These are phyloP conservation scores for Pteria penguin DNA, from an alignment of 2,888 invertebrate genomes.

Conservation along the genomic window DNA sequence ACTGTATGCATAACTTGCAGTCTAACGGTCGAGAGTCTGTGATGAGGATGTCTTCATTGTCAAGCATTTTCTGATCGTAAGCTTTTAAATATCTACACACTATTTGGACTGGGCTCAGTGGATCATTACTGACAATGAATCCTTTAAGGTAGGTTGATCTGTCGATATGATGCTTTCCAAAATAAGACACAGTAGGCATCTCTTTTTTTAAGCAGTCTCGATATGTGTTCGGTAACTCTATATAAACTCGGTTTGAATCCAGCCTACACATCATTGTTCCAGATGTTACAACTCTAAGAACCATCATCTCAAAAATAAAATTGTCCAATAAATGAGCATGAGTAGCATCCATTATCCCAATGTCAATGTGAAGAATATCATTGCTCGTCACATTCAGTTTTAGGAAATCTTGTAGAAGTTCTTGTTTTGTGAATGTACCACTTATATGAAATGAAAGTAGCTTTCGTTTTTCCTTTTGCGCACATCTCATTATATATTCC, in stretches of 20 bases:
- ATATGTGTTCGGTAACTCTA: constrained; percentile 62
- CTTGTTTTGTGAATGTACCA: constrained; percentile 46
- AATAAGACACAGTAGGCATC: constrained; percentile 52
- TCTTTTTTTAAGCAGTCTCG: constrained; percentile 52
- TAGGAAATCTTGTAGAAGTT: constrained; percentile 42
- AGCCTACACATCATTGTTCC: background rate
- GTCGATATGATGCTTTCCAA: constrained; percentile 43
- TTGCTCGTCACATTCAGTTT: constrained; percentile 30
- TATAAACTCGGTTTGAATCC: constrained; percentile 46
- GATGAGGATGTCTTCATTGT: constrained; percentile 49
- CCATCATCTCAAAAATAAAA: constrained; percentile 61
- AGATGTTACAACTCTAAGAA: constrained; percentile 49
- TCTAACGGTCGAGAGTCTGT: constrained; percentile 25
- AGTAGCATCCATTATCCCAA: constrained; percentile 50
- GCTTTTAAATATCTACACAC: constrained; percentile 56
- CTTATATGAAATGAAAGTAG: constrained; percentile 56
- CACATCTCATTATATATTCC: constrained; percentile 38
- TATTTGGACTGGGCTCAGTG: constrained; percentile 60
- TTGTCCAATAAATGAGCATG: constrained; percentile 47
- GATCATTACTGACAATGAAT: constrained; percentile 50
- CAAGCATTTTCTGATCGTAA: constrained; percentile 39
- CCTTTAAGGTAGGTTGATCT: constrained; percentile 47
- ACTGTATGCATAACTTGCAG: constrained; percentile 29
- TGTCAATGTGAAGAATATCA: constrained; percentile 58
- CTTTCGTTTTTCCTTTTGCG: constrained; percentile 27